These are phyloP conservation scores for Drosophila helvetica DNA, from an alignment of 2,888 invertebrate species.

Conservation along the genomic window DNA sequence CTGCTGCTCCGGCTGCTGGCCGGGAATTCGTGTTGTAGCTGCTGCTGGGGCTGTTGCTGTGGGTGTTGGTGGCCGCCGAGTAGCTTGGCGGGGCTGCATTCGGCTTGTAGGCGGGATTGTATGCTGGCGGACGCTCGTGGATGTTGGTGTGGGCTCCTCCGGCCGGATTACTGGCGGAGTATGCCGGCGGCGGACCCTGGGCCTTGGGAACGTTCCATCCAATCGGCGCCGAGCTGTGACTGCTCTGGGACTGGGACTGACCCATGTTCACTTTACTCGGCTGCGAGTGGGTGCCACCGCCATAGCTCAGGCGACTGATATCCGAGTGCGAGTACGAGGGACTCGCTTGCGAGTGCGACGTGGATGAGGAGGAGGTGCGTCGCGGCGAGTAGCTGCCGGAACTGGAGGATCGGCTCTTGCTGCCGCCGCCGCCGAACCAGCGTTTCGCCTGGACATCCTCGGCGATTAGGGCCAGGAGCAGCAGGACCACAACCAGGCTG, in stretches of 20 bases:
- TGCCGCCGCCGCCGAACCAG: conserved; percentile 61
- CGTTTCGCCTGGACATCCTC: conserved; percentile 68
- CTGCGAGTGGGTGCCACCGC: conserved; percentile 50
- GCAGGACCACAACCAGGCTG: conserved; percentile 43
- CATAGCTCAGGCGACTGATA: conserved; percentile 68
- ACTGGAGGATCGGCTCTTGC: conserved; percentile 53
- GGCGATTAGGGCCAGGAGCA: conserved; percentile 54
- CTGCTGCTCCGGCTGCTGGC: conserved; percentile 23
- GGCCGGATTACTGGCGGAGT: conserved; percentile 75
- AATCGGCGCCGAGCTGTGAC: conserved; percentile 67
- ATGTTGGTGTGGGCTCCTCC: conserved; percentile 82
- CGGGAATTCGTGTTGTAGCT: conserved; percentile 27
- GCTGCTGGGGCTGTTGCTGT: conserved; percentile 30
- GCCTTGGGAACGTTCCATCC: conserved; percentile 82
- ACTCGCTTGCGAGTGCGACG: conserved; percentile 10
- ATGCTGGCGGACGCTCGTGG: conserved; percentile 81
- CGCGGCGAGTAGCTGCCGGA: conserved; percentile 42
- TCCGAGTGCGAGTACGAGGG: conserved; percentile 37
- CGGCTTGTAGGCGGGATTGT: conserved; percentile 73
- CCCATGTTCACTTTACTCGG: conserved; percentile 35
- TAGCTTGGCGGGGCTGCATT: conserved; percentile 73
- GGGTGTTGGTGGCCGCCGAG: conserved; percentile 65
- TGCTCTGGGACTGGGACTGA: conserved; percentile 62
- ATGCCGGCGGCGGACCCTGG: conserved; percentile 83
- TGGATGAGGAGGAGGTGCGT: conserved; percentile 42